Evolutionary conservation across 2,113 vertebrate species (phyloP), one percentile per base, ranked within the genome.

Genomic region (Amphiprion ocellaris): DNA sequence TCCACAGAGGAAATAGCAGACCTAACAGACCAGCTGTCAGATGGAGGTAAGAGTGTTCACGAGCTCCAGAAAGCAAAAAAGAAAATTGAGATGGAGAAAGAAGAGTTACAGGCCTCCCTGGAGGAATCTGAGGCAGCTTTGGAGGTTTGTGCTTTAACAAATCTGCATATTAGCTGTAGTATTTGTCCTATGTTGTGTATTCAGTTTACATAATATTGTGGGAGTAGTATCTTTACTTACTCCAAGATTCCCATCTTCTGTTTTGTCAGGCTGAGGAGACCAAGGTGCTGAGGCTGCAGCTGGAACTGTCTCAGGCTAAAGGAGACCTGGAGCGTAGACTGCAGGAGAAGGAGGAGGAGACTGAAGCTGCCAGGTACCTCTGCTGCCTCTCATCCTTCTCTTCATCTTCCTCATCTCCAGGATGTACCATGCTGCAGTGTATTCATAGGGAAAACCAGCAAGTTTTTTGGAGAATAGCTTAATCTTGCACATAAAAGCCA

Each of bases 291-390:
- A 91, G 94, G 58, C 79, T 95, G 71, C 95, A 96, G 85, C 80
- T 95, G 86, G 95, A 96, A 77, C 26, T 95, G 56, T 93, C 94
- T 33, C 95, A 96, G 87, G 85, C 87, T 19, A 96, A 92, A 91
- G 92, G 88, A 60, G 95, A 96, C 61, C 64, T 92, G 41, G 95
- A 96, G 69, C 93, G 94, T 41, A 85, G 90, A 70, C 83, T 95
- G 15, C 95, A 96, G 76, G 95, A 96, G 84, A 96, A 96, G 55
- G 95, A 96, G 63, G 95, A 96, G 33, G 95, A 96, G 89, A 73
- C 65, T 4, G 95, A 96, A 53, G 90, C 90, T 12, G 62, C 72
- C 0, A 94, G 95, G 95, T 96, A 85, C 19, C 39, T 23, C 33
- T n/a, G 4, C 4, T 10, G 59, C 14, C 19, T 24, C 14, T 24